Percentiles rank a stretch among this genome's conserved stretches.
Conservation (phyloP, 2,113 vertebrate species). For the Rhadina sibilatrix region DNA sequence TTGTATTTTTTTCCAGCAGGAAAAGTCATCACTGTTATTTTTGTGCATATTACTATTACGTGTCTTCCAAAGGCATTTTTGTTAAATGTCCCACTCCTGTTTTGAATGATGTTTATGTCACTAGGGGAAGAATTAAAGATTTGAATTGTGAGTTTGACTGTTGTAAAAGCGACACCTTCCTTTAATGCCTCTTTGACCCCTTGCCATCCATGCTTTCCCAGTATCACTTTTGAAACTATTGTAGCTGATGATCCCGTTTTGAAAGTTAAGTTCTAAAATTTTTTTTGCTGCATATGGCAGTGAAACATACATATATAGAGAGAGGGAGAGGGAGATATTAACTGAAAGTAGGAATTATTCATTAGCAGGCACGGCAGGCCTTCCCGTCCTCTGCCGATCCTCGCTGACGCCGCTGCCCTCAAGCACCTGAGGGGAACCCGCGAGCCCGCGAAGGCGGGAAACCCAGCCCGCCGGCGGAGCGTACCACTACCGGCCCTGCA, state of each 20-base stretch:
- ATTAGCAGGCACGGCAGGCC: accelerated
- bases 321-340: neutral
- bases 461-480: accelerated
- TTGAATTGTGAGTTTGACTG: neutral
- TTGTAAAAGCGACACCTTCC: neutral
- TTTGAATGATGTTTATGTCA: neutral
- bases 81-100: neutral
- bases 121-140: neutral
- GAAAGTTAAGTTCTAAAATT: neutral
- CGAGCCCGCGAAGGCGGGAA: neutral
- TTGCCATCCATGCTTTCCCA: neutral
- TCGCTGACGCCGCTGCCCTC: accelerated
- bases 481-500: neutral
- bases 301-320: neutral
- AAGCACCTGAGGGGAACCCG: accelerated
- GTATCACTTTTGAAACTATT: neutral
- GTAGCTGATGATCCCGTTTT: neutral
- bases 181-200: neutral
- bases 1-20: neutral
- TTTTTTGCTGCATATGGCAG: neutral
- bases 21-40: neutral
- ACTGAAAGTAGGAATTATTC: neutral
- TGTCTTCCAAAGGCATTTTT: neutral
- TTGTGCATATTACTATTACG: neutral
- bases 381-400: accelerated